Evolutionary conservation across 2,888 invertebrate genomes (phyloP).

Genomic region (Zaprionus lineosus): DNA sequence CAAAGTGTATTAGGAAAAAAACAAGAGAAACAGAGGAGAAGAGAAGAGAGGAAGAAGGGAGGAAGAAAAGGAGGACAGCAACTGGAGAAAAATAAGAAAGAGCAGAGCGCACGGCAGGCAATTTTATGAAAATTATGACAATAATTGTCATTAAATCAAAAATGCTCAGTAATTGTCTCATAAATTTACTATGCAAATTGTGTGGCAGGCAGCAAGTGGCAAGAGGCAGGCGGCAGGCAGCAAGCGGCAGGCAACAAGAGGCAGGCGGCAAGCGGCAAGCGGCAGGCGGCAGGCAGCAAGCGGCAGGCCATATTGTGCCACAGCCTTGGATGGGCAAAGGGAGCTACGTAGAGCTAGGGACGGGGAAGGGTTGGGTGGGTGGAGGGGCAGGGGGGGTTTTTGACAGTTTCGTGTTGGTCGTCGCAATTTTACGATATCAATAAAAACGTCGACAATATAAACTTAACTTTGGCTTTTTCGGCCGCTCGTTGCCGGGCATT

Average conservation of each 20-base stretch:
- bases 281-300: too few relatives aligned
- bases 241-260: slow-evolving; percentile 16
- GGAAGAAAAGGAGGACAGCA: background rate
- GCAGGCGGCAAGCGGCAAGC: slow-evolving; percentile 16
- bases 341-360: background rate
- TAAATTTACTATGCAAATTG: slow-evolving; percentile 78
- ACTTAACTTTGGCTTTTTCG: slow-evolving; percentile 67
- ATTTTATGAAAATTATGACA: slow-evolving; percentile 79
- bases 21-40: slow-evolving; percentile 1
- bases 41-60: background rate
- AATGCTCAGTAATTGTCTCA: slow-evolving; percentile 79
- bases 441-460: slow-evolving; percentile 78
- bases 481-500: slow-evolving; percentile 52
- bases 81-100: slow-evolving; percentile 2
- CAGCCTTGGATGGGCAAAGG: background rate
- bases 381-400: background rate
- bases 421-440: slow-evolving; percentile 76
- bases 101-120: slow-evolving; percentile 58
- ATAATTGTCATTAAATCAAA: slow-evolving; percentile 80
- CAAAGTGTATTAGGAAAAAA: too few relatives aligned
- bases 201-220: slow-evolving; percentile 38
- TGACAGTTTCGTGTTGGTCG: slow-evolving; percentile 63
- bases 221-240: slow-evolving; percentile 32
- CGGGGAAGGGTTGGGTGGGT: background rate
- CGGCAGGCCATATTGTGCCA: background rate